Evolutionary conservation across 1,140 invertebrate species (phyloP), one percentile per base, ranked within the genome.

Genomic region (Tetramorium simillimum): DNA sequence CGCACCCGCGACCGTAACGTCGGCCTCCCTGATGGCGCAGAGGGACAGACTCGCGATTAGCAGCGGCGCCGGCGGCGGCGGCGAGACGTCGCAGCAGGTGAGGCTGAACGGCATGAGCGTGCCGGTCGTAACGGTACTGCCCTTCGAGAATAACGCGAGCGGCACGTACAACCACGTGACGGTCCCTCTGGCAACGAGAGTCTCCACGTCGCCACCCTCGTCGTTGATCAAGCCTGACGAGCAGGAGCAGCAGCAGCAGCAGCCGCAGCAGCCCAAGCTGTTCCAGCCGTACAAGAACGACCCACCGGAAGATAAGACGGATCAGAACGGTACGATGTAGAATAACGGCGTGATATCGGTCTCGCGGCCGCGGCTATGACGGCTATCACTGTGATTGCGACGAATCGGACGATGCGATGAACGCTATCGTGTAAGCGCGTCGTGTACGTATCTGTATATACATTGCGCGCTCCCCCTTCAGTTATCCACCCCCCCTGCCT

Each of bases 221-320:
- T 43, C 53, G 9, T 9, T 49, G 40, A 69, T 16, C 40, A 46
- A 49, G 21, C 21, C 40, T 28, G 65, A 67, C 16, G 33, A 33
- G 33, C 37, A 67, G 33, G 6, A 69, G 40, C 65, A 24, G 33
- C 7, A 65, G 0, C 16, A 65, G 2, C 65, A 46, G 12, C 65
- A 69, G n/a, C 12, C 10, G 65, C 40, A 46, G 6, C 95, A 96
- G 87, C 96, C 96, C 0, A 97, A 97, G 92, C 92, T 97, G 18
- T 97, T 97, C 89, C 96, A 97, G 91, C 97, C 97, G 0, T 97
- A 97, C 92, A 97, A 97, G 92, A 96, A 96, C 85, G 97, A 97
- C 69, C 91, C 95, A n/a, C 43, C 91, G 3, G 93, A 95, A 56
- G 33, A 72, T 7, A 56, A 56, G 12, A 33, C 9, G 40, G 56